Base-by-base conservation (phyloP, 2,888 invertebrate genomes). In the Hirtodrosophila confusa region DNA sequence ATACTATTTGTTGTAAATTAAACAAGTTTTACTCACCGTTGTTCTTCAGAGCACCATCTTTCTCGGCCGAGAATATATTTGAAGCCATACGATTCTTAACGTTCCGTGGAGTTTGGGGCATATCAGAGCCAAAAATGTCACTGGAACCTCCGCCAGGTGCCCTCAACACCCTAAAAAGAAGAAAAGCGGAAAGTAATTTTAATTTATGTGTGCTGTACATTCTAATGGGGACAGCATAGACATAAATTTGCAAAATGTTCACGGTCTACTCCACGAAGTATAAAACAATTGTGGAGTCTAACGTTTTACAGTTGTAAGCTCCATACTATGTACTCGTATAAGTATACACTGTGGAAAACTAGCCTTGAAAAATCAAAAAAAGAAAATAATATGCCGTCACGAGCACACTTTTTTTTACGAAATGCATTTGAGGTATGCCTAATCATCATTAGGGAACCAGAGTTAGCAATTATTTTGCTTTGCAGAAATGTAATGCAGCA, bases 101-200 rank as follows among this genome's bases (percentile, higher is more conserved):
- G 49, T 86, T 86, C 61, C 92, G 89, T 63, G 92, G 91, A 56
- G 92, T 91, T 73, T 89, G 89, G 51, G 89, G 89, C 71, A 88
- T 71, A 65, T 91, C 91, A 56, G 87, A 75, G 54, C 91, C 91
- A 78, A 94, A 93, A 86, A 93, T 93, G 89, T 93, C 93, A 83
- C 93, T 93, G 79, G 93, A 93, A n/a, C 93, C 94, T 76, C 94
- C 94, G 72, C 94, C 94, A 77, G 94, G 94, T 71, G 94, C 93
- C 89, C 94, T 93, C 88, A 94, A 88, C 63, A 94, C 94, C 92
- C 94, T 94, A 89, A 3, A 92, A 78, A 44, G 48, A 53, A 23
- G n/a, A 9, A 39, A 43, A 56, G 40, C 12, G 23, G 6, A n/a
- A 10, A 35, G 17, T 3, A 33, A 24, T 7, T 37, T 17, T 60